Evolutionary conservation across 2,113 vertebrate species (phyloP).

Genomic region (Protobothrops mucrosquamatus): DNA sequence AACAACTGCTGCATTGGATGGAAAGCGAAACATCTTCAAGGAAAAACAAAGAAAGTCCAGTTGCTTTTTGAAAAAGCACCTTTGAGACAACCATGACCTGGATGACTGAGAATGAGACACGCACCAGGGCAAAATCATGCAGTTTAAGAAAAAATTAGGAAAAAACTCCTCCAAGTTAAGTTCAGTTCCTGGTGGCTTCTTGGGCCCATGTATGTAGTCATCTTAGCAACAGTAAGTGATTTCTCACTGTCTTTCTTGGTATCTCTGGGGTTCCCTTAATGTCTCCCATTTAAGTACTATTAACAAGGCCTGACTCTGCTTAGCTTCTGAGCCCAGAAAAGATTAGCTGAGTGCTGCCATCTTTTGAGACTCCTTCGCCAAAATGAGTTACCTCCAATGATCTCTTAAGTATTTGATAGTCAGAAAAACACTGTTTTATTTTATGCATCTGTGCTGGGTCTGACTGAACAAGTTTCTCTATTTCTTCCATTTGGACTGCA

Average conservation of each 20-base stretch:
- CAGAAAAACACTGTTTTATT: conserved; percentile 72
- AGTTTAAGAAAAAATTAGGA: neutral
- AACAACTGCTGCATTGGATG: neutral
- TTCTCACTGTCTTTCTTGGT: neutral
- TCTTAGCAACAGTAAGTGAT: neutral
- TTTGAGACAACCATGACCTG: neutral
- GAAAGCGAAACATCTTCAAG: neutral
- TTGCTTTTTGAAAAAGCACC: neutral
- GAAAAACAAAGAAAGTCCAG: neutral
- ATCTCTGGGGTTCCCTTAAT: neutral
- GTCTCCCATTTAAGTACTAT: neutral
- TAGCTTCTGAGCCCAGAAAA: neutral
- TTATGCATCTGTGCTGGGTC: conserved; percentile 72
- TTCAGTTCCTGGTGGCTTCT: neutral
- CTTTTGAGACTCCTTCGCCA: neutral
- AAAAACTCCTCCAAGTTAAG: neutral
- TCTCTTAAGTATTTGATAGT: conserved; percentile 74
- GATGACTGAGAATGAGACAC: neutral
- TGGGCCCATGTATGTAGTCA: neutral
- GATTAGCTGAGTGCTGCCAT: neutral
- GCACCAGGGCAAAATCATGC: neutral
- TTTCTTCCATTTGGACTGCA: conserved; percentile 69
- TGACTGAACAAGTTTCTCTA: conserved; percentile 75
- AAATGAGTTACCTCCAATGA: conserved; percentile 73
- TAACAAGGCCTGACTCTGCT: neutral